A percentile compares a stretch with the other conserved stretches of the same genome.
phyloP scores from a whole-genome alignment of 2,888 invertebrate species.

The Cyclophora punctaria region DNA sequence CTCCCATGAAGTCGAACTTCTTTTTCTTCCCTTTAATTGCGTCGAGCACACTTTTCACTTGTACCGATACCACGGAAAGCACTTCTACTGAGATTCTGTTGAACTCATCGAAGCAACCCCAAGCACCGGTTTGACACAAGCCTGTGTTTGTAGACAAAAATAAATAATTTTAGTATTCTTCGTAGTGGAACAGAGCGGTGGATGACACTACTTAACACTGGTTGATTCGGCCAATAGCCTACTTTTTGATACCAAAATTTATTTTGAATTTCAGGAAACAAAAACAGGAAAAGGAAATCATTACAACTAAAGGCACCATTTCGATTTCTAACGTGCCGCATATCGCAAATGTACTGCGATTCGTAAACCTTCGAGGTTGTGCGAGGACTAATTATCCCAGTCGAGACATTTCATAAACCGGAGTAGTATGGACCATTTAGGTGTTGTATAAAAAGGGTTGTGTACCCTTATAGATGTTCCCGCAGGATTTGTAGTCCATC shows the following conservation, averaged over 20 bases:
- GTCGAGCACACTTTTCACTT: constrained; percentile 90
- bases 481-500: constrained; percentile 97
- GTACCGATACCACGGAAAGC: constrained; percentile 95
- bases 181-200: too few species aligned
- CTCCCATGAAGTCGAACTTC: constrained; percentile 89
- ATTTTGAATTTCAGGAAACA: too few species aligned
- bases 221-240: background rate
- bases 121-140: constrained; percentile 94
- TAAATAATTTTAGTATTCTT: background rate
- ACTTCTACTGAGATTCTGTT: constrained; percentile 97
- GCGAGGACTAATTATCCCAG: too few species aligned
- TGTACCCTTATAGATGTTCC: constrained; percentile 91
- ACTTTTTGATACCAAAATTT: background rate
- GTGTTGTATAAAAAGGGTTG: too few species aligned
- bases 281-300: too few species aligned
- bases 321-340: too few species aligned
- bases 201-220: too few species aligned
- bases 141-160: constrained; percentile 44
- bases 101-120: constrained; percentile 98
- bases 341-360: too few species aligned
- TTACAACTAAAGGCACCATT: too few species aligned
- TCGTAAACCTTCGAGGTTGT: too few species aligned
- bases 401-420: too few species aligned
- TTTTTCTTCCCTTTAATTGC: constrained; percentile 89
- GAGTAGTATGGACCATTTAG: too few species aligned